Evolutionary conservation across 2,797 vertebrate species (phyloP), one percentile per base, ranked within the genome.

Genomic region (Microhierax caerulescens): DNA sequence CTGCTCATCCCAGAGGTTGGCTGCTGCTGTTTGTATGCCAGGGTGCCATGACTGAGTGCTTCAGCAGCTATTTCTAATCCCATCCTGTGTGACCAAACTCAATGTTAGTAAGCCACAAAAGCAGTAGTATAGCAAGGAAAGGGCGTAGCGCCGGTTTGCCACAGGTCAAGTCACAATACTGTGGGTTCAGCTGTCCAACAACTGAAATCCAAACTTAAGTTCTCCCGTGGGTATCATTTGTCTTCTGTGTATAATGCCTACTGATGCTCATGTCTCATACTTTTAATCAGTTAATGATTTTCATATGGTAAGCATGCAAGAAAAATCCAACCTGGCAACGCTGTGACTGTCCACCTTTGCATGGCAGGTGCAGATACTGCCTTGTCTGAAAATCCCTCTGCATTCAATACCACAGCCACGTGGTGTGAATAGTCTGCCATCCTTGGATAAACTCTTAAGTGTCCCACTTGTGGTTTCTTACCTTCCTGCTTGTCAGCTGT

Each of bases 101-200:
- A 10, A 4, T 25, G 36, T 54, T 60, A 25, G 15, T 56, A 56
- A 75, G 51, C 51, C 9, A 24, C 51, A 51, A 32, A 75, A 27
- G 37, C 41, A 25, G 51, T 14, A 11, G 15, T 12, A 11, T 6
- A 5, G 13, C 30, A 43, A 39, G 47, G n/a, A 60, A 28, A 47
- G 13, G 16, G 28, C 12, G 1, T 50, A 24, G 13, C 0, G 0
- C 59, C 61, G 65, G 41, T 30, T 60, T 81, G 51, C 34, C 17
- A 37, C n/a, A 22, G 11, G 17, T 61, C 25, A 61, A 39, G 64
- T 57, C 25, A 32, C 23, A 22, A 2, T 19, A 14, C 28, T 25
- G 27, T 21, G 36, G 14, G 11, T 39, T 72, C 28, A 41, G 23
- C 72, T 48, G 37, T 37, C 30, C 14, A 11, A 17, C 39, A 68